These are phyloP conservation scores for Ctenopoma multispine DNA, from an alignment of 2,797 vertebrate species.

Conservation along the genomic window DNA sequence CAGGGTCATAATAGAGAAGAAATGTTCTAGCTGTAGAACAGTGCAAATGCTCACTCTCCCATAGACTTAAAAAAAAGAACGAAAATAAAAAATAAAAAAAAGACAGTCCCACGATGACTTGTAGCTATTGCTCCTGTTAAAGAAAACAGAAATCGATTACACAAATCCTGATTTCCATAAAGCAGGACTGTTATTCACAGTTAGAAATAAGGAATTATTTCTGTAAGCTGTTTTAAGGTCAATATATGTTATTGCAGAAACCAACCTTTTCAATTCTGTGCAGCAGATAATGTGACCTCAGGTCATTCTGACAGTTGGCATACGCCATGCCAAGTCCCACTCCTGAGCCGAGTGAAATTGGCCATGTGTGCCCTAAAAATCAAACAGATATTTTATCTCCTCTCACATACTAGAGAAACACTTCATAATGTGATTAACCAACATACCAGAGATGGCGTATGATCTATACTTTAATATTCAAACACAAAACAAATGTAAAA, in stretches of 20 bases:
- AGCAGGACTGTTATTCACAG: not conserved
- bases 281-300: constrained; percentile 91
- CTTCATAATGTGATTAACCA: constrained; percentile 17
- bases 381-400: constrained; percentile 27
- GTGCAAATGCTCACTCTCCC: constrained; percentile 65
- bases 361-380: constrained; percentile 91
- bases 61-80: constrained; percentile 39
- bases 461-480: too few species aligned
- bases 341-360: constrained; percentile 90
- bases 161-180: constrained; percentile 10
- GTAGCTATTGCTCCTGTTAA: constrained; percentile 78
- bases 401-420: not conserved
- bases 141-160: constrained; percentile 38
- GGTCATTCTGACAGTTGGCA: constrained; percentile 96
- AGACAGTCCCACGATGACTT: constrained; percentile 50
- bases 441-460: too few species aligned
- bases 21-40: constrained; percentile 58
- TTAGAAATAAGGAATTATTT: not conserved
- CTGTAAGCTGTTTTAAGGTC: not conserved
- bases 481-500: not conserved
- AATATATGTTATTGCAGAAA: constrained; percentile 13
- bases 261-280: constrained; percentile 91
- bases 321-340: constrained; percentile 96
- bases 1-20: constrained; percentile 44
- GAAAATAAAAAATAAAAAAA: constrained; percentile 36